Percentiles rank a stretch among this genome's conserved stretches.
phyloP scores from a whole-genome alignment of 2,797 vertebrate species.

The Urosaurus nigricauda region DNA sequence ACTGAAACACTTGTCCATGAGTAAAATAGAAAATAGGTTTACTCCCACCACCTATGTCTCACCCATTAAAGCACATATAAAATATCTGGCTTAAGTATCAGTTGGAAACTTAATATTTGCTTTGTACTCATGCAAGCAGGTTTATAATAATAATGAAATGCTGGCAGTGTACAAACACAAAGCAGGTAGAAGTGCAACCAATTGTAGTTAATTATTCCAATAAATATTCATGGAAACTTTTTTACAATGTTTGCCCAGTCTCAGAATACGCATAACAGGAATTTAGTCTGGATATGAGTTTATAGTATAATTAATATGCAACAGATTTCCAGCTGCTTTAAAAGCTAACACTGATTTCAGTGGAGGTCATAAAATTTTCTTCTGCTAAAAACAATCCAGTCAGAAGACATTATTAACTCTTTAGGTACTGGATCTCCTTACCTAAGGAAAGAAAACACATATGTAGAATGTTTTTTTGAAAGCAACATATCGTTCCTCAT shows the following conservation, averaged over 20 bases:
- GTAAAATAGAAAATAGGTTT: neutral
- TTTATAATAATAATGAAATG: conserved; percentile 45
- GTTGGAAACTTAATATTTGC: conserved; percentile 45
- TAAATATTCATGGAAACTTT: conserved; percentile 73
- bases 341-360: conserved; percentile 16
- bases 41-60: neutral
- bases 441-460: neutral
- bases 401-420: neutral
- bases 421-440: neutral
- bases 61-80: neutral
- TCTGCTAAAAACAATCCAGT: conserved; percentile 1
- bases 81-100: neutral
- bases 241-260: conserved; percentile 62
- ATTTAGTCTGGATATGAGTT: conserved; percentile 36
- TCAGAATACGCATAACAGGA: conserved; percentile 23
- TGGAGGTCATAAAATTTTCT: conserved; percentile 19
- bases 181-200: conserved; percentile 62
- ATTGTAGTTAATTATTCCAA: conserved; percentile 61
- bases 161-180: conserved; percentile 57
- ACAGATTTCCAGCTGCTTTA: conserved; percentile 38
- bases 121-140: conserved; percentile 18
- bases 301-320: conserved; percentile 17
- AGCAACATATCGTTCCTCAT: neutral
- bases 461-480: neutral
- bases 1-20: neutral